Evolutionary conservation across 2,113 vertebrate genomes (phyloP).

Genomic region (human (Homo sapiens)): DNA sequence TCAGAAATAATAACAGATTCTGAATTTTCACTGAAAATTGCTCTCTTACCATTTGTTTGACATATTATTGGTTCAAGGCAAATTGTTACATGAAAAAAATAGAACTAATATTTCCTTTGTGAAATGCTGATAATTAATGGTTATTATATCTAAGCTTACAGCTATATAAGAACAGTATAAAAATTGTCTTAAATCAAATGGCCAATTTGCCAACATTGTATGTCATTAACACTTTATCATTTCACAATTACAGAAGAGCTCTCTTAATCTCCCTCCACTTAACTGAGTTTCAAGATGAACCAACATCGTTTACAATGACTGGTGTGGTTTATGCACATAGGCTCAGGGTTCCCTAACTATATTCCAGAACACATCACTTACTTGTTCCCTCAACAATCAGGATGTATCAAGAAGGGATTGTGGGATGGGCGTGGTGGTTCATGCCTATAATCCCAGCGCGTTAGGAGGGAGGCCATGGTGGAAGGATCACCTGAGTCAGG

Average conservation of each 20-base stretch:
- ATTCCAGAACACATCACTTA: background rate
- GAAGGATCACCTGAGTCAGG: too few relatives aligned
- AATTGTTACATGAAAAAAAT: background rate
- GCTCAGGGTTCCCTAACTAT: background rate
- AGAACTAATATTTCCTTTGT: background rate
- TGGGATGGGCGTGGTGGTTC: background rate
- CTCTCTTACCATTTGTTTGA: background rate
- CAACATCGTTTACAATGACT: background rate
- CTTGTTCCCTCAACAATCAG: background rate
- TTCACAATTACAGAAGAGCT: background rate
- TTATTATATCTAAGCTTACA: background rate
- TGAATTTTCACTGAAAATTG: background rate
- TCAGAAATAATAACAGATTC: background rate
- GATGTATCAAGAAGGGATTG: background rate
- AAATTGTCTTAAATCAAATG: conserved; percentile 8
- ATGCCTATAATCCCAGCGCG: too few relatives aligned
- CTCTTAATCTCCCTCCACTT: background rate
- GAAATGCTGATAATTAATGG: background rate
- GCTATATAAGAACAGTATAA: background rate
- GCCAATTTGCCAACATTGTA: background rate
- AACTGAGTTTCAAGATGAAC: background rate
- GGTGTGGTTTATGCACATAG: background rate
- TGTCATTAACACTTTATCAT: background rate
- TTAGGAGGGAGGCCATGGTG: too few relatives aligned
- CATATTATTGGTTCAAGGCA: background rate